These are phyloP conservation scores for Dascyllus trimaculatus DNA, from an alignment of 2,113 vertebrate species.

Conservation along the genomic window DNA sequence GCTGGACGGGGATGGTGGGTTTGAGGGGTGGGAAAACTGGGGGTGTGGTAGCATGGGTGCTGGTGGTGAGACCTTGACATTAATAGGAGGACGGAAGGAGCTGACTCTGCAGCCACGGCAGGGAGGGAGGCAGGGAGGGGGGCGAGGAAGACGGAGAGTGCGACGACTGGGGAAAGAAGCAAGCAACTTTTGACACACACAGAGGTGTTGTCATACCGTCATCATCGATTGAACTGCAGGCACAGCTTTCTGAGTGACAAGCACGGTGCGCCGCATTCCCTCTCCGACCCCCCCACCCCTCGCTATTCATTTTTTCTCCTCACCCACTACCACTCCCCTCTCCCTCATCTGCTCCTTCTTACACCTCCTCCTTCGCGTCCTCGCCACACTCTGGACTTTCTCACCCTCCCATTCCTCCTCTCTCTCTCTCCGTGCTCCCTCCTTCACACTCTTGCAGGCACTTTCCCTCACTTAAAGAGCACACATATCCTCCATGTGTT, in stretches of 20 bases:
- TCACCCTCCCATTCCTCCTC: conserved; percentile 5
- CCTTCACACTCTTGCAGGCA: conserved; percentile 40
- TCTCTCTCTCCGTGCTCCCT: conserved; percentile 9
- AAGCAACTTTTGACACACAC: conserved; percentile 68
- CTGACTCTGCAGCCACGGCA: conserved; percentile 72
- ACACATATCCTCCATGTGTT: conserved; percentile 43
- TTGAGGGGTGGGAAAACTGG: conserved; percentile 17
- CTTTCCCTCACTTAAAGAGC: conserved; percentile 36
- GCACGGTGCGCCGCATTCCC: conserved; percentile 38
- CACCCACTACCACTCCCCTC: conserved; percentile 36
- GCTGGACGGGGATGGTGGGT: conserved; percentile 43
- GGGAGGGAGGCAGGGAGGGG: conserved; percentile 17
- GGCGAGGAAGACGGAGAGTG: conserved; percentile 15
- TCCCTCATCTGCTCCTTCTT: conserved; percentile 16
- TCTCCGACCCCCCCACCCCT: conserved; percentile 4
- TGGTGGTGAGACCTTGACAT: conserved; percentile 75
- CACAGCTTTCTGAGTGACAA: conserved; percentile 70
- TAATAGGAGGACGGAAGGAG: conserved; percentile 62
- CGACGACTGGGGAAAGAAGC: conserved; percentile 34
- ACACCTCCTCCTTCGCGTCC: conserved; percentile 21
- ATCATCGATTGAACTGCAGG: conserved; percentile 75
- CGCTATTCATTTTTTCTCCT: conserved; percentile 11
- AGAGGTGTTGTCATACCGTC: conserved; percentile 70
- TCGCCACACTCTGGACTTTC: conserved; percentile 8
- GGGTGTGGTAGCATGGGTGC: conserved; percentile 25